Evolutionary conservation across 2,888 invertebrate species (phyloP).

Genomic region (Pandemis corylana): DNA sequence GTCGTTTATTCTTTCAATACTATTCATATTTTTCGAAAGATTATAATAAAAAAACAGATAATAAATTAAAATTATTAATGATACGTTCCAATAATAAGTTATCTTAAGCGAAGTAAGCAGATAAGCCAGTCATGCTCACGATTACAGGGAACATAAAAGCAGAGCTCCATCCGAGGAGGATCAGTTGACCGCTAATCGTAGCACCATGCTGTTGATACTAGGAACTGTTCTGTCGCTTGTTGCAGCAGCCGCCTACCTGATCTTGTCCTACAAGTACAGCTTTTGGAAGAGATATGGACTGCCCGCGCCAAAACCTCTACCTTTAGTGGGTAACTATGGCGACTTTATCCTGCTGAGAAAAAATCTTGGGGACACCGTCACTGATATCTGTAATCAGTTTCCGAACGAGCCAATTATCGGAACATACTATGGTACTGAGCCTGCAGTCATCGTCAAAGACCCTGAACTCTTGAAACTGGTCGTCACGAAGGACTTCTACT

Average conservation of each 20-base stretch:
- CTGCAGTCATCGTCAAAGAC: conserved; percentile 47
- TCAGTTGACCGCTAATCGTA: background rate
- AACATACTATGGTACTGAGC: conserved; percentile 50
- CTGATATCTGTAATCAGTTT: conserved; percentile 58
- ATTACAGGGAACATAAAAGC: background rate
- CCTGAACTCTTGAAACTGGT: conserved; percentile 47
- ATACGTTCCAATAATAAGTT: too few species aligned
- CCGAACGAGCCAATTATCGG: conserved; percentile 65
- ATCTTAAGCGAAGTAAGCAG: background rate
- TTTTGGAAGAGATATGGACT: conserved; percentile 66
- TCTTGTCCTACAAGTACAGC: conserved; percentile 47
- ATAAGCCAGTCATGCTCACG: background rate
- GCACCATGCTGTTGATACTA: background rate
- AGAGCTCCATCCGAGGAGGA: background rate
- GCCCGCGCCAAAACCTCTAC: conserved; percentile 45
- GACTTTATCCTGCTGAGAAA: conserved; percentile 57
- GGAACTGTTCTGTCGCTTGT: background rate
- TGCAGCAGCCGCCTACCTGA: background rate
- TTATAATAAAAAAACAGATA: too few species aligned
- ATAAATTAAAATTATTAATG: too few species aligned
- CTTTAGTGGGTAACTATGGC: conserved; percentile 65
- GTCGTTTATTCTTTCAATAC: too few species aligned
- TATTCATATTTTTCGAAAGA: too few species aligned
- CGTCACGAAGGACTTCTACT: conserved; percentile 48
- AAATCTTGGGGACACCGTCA: conserved; percentile 48